phyloP scores from a whole-genome alignment of 2,113 vertebrate species.

The Pandion haliaetus region DNA sequence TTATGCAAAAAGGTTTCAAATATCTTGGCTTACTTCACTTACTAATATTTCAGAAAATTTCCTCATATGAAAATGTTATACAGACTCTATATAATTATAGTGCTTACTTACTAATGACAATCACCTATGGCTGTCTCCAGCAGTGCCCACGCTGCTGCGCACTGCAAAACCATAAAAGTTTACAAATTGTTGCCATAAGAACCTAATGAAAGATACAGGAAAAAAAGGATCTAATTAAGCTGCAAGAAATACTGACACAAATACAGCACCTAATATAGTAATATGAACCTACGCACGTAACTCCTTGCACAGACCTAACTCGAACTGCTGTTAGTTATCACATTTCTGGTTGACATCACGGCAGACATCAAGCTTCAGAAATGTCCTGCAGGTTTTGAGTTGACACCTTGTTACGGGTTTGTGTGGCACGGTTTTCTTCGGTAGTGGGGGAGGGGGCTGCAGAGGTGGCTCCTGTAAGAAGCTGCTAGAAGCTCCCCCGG shows the following conservation, averaged over 20 bases:
- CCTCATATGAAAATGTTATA: background rate
- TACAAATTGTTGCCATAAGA: background rate
- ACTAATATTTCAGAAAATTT: background rate
- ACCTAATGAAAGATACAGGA: background rate
- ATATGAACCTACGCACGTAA: rapidly evolving
- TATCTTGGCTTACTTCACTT: background rate
- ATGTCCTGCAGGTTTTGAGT: rapidly evolving
- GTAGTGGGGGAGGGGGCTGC: no score
- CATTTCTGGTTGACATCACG: background rate
- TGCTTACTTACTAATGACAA: background rate
- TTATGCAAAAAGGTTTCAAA: background rate
- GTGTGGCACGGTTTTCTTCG: no score
- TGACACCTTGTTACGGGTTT: no score
- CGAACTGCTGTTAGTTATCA: rapidly evolving
- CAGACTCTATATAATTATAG: background rate
- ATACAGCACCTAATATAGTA: rapidly evolving
- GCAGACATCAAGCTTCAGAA: background rate
- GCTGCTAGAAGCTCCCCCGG: no score
- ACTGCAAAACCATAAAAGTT: background rate
- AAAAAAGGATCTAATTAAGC: background rate
- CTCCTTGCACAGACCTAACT: background rate
- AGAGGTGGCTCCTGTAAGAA: no score
- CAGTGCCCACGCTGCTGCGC: rapidly evolving
- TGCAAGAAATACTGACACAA: background rate
- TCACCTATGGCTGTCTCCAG: background rate